Base-by-base conservation (phyloP, 1,140 invertebrate genomes). In the Odontomachus brunneus region DNA sequence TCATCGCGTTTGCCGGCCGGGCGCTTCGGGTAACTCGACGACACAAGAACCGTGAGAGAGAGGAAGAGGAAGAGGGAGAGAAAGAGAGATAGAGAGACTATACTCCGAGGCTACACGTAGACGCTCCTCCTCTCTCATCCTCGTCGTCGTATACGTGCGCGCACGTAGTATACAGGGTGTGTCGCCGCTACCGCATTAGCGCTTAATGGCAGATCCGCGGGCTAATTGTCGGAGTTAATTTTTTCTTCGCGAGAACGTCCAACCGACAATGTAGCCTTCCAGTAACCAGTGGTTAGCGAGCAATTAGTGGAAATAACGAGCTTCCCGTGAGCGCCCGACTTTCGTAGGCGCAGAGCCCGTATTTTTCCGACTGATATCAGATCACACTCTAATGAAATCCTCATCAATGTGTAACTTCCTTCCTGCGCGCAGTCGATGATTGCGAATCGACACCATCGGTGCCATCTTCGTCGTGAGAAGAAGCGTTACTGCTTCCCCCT, bases 1-100 rank as follows among this genome's bases (percentile, higher is more conserved):
- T 83, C 72, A 84, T 82, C 78, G 78, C 85, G 82, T 55, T 83
- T 59, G 62, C 87, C 76, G 29, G 29, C 84, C 65, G 48, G 66
- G 65, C 63, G 63, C 83, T 88, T 85, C 72, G 75, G 51, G 66
- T 88, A 84, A 88, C 83, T 88, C 57, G 55, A 65, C 72, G 67
- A 85, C 33, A 24, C 49, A 62, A 72, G 76, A 81, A 66, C 71
- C 22, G 48, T 44, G 62, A 73, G 78, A 57, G 51, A 60, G 57
- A 60, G 57, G 19, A 11, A 22, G 53, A 74, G 38, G 14, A 29
- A n/a, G n/a, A n/a, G n/a, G n/a, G n/a, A n/a, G n/a, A n/a, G n/a
- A n/a, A n/a, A n/a, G n/a, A n/a, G n/a, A n/a, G n/a, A n/a, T n/a
- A n/a, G n/a, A n/a, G n/a, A n/a, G 33, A 19, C 9, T 14, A 26